A percentile compares a stretch with the other conserved stretches of the same genome.
phyloP scores from a whole-genome alignment of 2,888 invertebrate species.

The Acrocera orbiculus region DNA sequence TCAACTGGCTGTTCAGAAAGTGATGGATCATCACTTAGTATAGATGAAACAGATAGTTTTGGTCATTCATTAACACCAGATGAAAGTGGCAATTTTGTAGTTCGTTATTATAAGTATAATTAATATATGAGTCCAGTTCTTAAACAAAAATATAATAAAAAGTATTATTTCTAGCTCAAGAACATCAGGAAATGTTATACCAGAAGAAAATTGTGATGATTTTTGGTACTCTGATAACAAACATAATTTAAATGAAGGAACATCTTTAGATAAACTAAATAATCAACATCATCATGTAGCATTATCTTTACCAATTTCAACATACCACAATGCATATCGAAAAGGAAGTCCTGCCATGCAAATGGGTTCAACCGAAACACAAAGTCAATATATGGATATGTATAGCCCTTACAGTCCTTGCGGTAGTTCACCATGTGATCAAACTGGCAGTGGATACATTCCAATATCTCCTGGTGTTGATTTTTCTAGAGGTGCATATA shows the following conservation, averaged over 20 bases:
- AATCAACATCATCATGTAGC: constrained; percentile 5
- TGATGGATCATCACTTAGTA: constrained; percentile 48
- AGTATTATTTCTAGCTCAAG: constrained; percentile 14
- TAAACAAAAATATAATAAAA: background rate
- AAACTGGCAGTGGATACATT: constrained; percentile 32
- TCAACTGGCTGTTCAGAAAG: constrained; percentile 47
- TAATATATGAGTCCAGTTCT: background rate
- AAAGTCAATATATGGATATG: constrained; percentile 32
- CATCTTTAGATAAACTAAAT: constrained; percentile 11
- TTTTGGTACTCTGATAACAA: constrained; percentile 12
- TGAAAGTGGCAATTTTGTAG: constrained; percentile 29
- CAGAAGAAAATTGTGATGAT: constrained; percentile 44
- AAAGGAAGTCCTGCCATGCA: constrained; percentile 13
- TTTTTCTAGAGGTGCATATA: constrained; percentile 15
- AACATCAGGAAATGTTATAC: constrained; percentile 33
- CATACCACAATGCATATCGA: constrained; percentile 6
- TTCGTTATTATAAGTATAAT: constrained; percentile 22
- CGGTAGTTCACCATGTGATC: constrained; percentile 33
- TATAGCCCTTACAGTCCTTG: constrained; percentile 36
- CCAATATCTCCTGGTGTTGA: constrained; percentile 35
- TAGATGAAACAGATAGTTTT: constrained; percentile 41
- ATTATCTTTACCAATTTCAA: background rate
- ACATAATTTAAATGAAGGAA: constrained; percentile 5
- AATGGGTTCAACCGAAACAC: constrained; percentile 12
- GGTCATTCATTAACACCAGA: constrained; percentile 41